Base-by-base conservation (phyloP, 2,797 vertebrate genomes). In the Chaenodraco wilsoni region DNA sequence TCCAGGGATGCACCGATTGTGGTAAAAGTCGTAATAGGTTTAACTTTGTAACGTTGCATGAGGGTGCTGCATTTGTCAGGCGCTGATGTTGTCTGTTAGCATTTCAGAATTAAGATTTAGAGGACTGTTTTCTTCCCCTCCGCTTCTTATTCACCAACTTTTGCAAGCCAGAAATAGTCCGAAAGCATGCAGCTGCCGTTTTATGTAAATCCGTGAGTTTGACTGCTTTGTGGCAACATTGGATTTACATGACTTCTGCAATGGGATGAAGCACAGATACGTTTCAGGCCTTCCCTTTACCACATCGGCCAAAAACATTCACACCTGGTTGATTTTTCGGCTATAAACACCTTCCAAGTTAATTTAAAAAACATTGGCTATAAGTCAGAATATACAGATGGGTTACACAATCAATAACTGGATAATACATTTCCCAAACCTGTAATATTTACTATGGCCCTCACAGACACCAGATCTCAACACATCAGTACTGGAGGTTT, bases 101-200 rank as follows among this genome's bases (percentile, higher is more conserved):
- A 45, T 46, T 58, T 73, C 59, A n/a, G 31, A 19, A 27, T 33
- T n/a, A 48, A 45, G 43, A 21, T 44, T 60, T 59, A 14, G 10
- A 57, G 17, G 46, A 44, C 54, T 54, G 17, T 16, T 19, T 8
- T 70, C 21, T 44, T 31, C 13, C 48, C 9, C 27, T 27, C 27
- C 27, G 27, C 27, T 27, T 27, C 27, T 27, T 27, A 27, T 9
- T 17, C 52, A 48, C 31, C 27, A 21, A n/a, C 27, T 61, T 65
- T 21, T 60, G 56, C 60, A 69, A 66, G 43, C 46, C 60, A 40
- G 33, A 54, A 23, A 27, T 21, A 27, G 45, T 49, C 71, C n/a
- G 66, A 21, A 2, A 40, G 57, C 37, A 15, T 60, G 45, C 58
- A 65, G 65, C 74, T 57, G 33, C 33, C 9, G 33, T 37, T 37